A percentile compares a stretch with the other conserved stretches of the same genome.
Evolutionary conservation across 2,113 vertebrate species (phyloP).

Genomic region (Propithecus coquereli): DNA sequence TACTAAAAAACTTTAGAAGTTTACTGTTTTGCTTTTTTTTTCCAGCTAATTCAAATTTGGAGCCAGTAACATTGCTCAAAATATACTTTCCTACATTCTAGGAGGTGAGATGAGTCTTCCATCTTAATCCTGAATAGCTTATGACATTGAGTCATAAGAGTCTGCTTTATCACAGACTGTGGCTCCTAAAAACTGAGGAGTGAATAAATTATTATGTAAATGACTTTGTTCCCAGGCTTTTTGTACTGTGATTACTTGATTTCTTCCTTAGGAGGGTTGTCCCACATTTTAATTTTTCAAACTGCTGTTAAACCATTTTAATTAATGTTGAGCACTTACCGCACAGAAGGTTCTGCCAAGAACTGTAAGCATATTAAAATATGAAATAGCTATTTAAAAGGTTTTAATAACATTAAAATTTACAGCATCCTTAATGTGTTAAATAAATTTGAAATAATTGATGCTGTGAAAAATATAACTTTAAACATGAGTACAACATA

Average conservation of each 20-base stretch:
- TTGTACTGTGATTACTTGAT: not conserved
- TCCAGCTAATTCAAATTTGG: not conserved
- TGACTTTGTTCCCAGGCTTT: not conserved
- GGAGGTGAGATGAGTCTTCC: not conserved
- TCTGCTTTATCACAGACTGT: not conserved
- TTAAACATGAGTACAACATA: not conserved
- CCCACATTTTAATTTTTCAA: not conserved
- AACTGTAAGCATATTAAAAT: not conserved
- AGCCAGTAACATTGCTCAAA: not conserved
- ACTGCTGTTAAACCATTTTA: not conserved
- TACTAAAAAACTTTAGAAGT: not conserved
- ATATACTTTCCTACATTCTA: not conserved
- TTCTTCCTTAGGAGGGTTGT: not conserved
- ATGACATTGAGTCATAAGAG: not conserved
- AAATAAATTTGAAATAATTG: not conserved
- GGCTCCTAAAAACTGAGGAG: not conserved
- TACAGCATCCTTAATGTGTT: not conserved
- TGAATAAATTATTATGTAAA: not conserved
- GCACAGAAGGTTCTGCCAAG: not conserved
- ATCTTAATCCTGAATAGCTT: not conserved
- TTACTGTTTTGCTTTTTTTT: not conserved
- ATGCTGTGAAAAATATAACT: not conserved
- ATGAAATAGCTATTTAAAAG: not conserved
- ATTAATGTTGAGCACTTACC: not conserved
- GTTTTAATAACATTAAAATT: not conserved